These are phyloP conservation scores for Strix uralensis DNA, from an alignment of 2,113 vertebrate species.

Conservation along the genomic window DNA sequence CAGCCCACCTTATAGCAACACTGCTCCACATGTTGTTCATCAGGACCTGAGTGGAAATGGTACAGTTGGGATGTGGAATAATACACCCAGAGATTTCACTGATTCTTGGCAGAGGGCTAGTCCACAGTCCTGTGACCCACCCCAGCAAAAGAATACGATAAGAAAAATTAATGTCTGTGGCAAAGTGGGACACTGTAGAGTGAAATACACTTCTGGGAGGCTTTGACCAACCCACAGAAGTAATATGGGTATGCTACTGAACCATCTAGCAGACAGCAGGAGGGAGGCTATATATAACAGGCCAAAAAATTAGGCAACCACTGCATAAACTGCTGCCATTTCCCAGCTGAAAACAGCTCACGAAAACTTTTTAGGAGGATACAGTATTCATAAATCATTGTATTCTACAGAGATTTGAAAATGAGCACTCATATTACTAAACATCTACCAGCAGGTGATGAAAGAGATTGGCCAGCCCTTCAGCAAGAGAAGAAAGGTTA, in stretches of 20 bases:
- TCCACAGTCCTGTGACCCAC: background rate
- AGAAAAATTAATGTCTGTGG: background rate
- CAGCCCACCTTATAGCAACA: background rate
- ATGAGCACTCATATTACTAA: background rate
- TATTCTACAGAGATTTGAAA: background rate
- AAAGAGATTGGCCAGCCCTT: background rate
- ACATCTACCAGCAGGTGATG: background rate
- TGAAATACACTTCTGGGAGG: background rate
- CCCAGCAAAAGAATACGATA: background rate
- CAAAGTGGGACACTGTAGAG: background rate
- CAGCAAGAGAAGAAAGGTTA: background rate
- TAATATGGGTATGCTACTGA: background rate
- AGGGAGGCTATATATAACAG: background rate
- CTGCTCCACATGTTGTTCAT: fast-evolving
- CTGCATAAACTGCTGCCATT: background rate
- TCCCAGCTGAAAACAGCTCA: background rate
- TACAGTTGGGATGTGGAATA: background rate
- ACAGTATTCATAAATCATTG: background rate
- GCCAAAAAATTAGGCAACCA: background rate
- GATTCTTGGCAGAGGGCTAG: background rate
- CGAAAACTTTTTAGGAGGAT: background rate
- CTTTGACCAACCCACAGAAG: background rate
- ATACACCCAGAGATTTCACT: background rate
- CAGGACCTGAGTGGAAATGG: background rate
- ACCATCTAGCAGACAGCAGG: background rate